Evolutionary conservation across 2,113 vertebrate genomes (phyloP).

Genomic region (Pachyramphus minor): DNA sequence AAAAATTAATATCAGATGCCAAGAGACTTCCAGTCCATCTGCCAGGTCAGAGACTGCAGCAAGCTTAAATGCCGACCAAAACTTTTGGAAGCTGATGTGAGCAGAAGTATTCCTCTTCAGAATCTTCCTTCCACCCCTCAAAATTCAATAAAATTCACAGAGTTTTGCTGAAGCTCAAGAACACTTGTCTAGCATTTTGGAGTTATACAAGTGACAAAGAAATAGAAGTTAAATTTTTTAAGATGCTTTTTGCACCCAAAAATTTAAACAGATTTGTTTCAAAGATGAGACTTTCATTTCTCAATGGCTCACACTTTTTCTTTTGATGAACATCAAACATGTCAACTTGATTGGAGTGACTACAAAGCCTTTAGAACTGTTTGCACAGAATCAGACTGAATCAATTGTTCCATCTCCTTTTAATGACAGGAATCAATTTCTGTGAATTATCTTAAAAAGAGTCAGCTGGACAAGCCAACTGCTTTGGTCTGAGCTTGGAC

Average conservation of each 20-base stretch:
- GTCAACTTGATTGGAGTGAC: neutral
- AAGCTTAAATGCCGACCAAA: neutral
- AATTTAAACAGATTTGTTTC: neutral
- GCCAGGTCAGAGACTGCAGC: neutral
- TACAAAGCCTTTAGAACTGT: neutral
- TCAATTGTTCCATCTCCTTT: neutral
- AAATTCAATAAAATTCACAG: neutral
- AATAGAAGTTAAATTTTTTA: constrained; percentile 35
- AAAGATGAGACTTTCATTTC: neutral
- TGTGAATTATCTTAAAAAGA: neutral
- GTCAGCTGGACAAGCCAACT: neutral
- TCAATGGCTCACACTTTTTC: constrained; percentile 32
- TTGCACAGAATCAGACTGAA: neutral
- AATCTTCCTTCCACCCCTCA: neutral
- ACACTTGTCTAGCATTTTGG: neutral
- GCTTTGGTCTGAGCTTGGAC: neutral
- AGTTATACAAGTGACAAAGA: constrained; percentile 6
- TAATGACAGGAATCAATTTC: neutral
- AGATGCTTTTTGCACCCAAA: constrained; percentile 48
- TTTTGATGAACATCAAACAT: neutral
- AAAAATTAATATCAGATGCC: neutral
- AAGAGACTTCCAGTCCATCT: neutral
- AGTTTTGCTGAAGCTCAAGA: neutral
- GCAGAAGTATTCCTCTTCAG: neutral
- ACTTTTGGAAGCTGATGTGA: neutral